Conservation (phyloP, 2,797 vertebrate species). For the Acanthurus tractus region DNA sequence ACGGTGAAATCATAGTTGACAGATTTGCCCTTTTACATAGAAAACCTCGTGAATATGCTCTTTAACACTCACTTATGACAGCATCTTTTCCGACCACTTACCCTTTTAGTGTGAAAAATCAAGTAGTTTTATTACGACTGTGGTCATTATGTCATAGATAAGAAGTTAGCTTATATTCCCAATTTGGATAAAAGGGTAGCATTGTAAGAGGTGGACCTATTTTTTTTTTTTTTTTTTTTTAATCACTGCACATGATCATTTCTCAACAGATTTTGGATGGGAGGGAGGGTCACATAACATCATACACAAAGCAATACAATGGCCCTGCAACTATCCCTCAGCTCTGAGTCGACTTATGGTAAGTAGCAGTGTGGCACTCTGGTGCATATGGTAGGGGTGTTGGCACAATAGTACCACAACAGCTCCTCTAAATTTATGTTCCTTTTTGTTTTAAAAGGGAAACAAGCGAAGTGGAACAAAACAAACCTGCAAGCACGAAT, state of each 20-base stretch:
- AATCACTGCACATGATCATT: no score
- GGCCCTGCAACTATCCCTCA: background rate
- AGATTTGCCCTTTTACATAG: background rate
- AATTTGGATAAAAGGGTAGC: background rate
- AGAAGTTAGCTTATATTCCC: constrained; percentile 29
- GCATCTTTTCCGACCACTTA: background rate
- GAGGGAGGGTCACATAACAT: background rate
- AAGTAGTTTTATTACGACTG: background rate
- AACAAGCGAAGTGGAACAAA: background rate
- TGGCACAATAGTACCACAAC: background rate
- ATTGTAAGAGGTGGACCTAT: background rate
- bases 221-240: no score
- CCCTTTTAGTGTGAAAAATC: background rate
- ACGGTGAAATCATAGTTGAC: no score
- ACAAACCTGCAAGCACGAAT: background rate
- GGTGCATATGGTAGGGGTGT: constrained; percentile 8
- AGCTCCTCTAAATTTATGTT: constrained; percentile 13
- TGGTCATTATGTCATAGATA: background rate
- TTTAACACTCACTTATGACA: background rate
- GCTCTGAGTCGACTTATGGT: background rate
- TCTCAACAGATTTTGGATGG: background rate
- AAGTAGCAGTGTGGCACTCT: background rate
- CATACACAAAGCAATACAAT: background rate
- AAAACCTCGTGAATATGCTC: background rate
- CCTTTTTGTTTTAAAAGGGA: background rate